phyloP scores from a whole-genome alignment of 2,888 invertebrate species.

The Eupelmus urozonus region DNA sequence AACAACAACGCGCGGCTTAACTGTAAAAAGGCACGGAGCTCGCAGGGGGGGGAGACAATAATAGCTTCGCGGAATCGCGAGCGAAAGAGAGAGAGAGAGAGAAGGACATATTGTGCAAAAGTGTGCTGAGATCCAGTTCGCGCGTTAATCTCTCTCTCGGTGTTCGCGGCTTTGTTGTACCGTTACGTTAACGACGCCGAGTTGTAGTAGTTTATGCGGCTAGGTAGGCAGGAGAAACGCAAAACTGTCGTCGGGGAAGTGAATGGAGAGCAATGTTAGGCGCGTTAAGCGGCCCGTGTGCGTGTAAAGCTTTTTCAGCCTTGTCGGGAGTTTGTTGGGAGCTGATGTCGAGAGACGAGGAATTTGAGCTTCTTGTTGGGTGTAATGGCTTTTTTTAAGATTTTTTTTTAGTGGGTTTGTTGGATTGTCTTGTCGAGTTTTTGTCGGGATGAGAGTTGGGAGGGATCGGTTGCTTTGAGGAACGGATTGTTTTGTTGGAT shows the following conservation, averaged over 20 bases:
- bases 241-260: constrained; percentile 3
- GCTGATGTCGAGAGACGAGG: too few relatives aligned
- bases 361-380: too few relatives aligned
- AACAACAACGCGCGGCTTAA: constrained; percentile 23
- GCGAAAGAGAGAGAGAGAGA: constrained; percentile 13
- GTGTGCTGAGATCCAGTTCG: constrained; percentile 38
- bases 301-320: not conserved
- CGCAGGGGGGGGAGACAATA: constrained; percentile 15
- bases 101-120: constrained; percentile 11
- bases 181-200: constrained; percentile 47
- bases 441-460: too few relatives aligned
- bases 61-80: constrained; percentile 27
- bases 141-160: constrained; percentile 20
- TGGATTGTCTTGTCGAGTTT: too few relatives aligned
- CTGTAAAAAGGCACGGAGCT: constrained; percentile 32
- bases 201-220: not conserved
- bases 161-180: constrained; percentile 26
- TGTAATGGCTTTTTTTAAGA: too few relatives aligned
- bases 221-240: too few relatives aligned
- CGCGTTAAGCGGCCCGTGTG: not conserved
- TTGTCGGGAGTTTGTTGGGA: not conserved
- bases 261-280: constrained; percentile 21
- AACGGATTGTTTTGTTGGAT: too few relatives aligned
- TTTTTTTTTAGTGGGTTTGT: too few relatives aligned
- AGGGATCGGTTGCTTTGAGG: too few relatives aligned